These are phyloP conservation scores for Chesias legatella DNA, from an alignment of 2,888 invertebrate species.

Conservation along the genomic window DNA sequence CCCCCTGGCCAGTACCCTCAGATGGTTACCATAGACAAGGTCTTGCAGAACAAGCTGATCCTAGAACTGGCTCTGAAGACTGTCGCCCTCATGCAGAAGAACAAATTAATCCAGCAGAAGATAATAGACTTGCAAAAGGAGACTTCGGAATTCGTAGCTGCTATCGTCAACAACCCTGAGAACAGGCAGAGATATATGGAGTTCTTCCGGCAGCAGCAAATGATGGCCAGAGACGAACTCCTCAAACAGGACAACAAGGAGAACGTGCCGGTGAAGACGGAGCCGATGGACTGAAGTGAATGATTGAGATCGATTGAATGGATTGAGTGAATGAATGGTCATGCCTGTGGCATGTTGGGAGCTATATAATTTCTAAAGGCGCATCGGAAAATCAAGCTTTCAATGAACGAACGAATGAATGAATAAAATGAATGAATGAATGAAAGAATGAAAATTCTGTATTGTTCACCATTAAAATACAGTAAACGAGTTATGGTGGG, in stretches of 20 bases:
- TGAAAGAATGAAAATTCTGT: too few species aligned
- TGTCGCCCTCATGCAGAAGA: constrained; percentile 81
- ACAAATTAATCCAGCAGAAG: constrained; percentile 81
- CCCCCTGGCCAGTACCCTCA: constrained; percentile 31
- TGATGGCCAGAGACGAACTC: constrained; percentile 10
- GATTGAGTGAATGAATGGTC: constrained; percentile 17
- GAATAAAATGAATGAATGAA: too few species aligned
- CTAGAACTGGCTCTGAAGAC: constrained; percentile 83
- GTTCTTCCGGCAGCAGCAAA: constrained; percentile 31
- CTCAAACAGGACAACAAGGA: constrained; percentile 26
- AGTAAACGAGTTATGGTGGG: too few species aligned
- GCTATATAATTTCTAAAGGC: not conserved
- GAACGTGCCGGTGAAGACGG: constrained; percentile 42
- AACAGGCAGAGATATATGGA: constrained; percentile 55
- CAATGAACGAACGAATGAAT: too few species aligned
- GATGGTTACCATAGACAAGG: constrained; percentile 42
- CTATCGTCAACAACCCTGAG: constrained; percentile 79
- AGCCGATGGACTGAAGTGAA: constrained; percentile 35
- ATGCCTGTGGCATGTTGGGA: not conserved
- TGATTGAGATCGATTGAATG: constrained; percentile 16
- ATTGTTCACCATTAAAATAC: too few species aligned
- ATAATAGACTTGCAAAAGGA: constrained; percentile 81
- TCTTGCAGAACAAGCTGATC: constrained; percentile 69
- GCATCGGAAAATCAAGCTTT: too few species aligned
- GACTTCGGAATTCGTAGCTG: constrained; percentile 81